Base-by-base conservation (phyloP, 1,140 invertebrate genomes). In the Campoletis sonorensis region DNA sequence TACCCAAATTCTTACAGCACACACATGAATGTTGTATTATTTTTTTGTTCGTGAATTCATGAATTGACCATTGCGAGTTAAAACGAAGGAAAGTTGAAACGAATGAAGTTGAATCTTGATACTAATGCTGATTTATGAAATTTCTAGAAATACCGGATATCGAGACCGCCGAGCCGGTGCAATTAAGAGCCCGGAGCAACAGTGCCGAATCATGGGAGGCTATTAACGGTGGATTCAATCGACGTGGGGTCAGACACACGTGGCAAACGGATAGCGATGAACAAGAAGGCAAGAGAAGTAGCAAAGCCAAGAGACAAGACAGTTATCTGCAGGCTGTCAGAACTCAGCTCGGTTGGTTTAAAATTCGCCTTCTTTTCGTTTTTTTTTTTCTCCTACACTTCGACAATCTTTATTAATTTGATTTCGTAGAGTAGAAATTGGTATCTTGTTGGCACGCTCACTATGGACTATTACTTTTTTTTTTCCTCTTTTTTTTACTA, bases 171-270 rank as follows among this genome's bases (percentile, higher is more conserved):
- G 93, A 93, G 91, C 92, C 92, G 83, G 92, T 93, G 85, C 93
- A 92, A 86, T 90, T 94, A 87, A 91, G 94, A 90, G 92, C 93
- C 86, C 92, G 94, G 85, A 94, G 94, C 79, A 94, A 94, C 85
- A 94, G 93, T 76, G 91, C 92, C n/a, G 93, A 93, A 85, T 93
- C 93, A 78, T 94, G 93, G 93, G 88, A 90, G 21, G 88, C 90
- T 23, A 85, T 85, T 68, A 88, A 87, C 23, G 87, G 89, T 73
- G 84, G 86, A 26, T 85, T 84, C 71, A 71, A 61, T 64, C 83
- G 86, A 40, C 82, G 85, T 37, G 85, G 83, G 51, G 83, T 82
- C 58, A 85, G 89, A 72, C 88, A 89, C 67, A 90, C 88, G n/a
- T 92, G 91, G 90, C 88, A 87, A 67, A 89, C 86, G 40, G 83